Evolutionary conservation across 53 echinoderm and acorn worm species (phyloP), one percentile per base, ranked within the genome.

Genomic region (Stichopus horrens): DNA sequence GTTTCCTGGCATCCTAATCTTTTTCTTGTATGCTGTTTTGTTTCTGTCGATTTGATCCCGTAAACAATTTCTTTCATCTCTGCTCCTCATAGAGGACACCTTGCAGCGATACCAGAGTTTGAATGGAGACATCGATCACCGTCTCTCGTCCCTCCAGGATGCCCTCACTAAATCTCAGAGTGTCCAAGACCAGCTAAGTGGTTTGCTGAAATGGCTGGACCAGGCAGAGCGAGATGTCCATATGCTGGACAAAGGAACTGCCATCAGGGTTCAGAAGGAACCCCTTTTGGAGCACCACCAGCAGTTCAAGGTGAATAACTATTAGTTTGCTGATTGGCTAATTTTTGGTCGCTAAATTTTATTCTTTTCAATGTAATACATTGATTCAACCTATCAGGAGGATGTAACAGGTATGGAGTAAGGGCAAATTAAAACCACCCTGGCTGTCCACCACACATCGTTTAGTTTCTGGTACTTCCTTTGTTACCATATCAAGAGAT

Each of bases 231-330:
- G 90, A 57, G 93, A 96, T 53, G 91, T 91, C n/a, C 90, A 94
- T 57, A 83, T 95, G 55, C 90, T 95, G 94, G 97, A 97, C 91
- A 95, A 97, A 76, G 97, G 97, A 10, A 99, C 95, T 9, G 93
- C 94, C 53, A 86, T 99, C 76, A 96, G 93, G 80, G 93, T 96
- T 59, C 91, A 94, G 91, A 92, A 89, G 77, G 93, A 99, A 37
- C 95, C 95, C 9, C 88, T 99, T 1, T 87, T 90, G 89, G 99
- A 99, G 60, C 92, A 93, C 89, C 92, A 92, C 68, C 96, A 99
- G 73, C 94, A 94, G 86, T 94, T 90, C 81, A 94, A 94, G 99
- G 98, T 98, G 80, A 83, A 75, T 55, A 4, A 66, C 37, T 57
- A 5, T 84, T 20, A 57, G 65, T 54, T 4, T 21, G 21, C 6